Evolutionary conservation across 2,797 vertebrate species (phyloP), one percentile per base, ranked within the genome.

Genomic region (Pipistrellus kuhlii): DNA sequence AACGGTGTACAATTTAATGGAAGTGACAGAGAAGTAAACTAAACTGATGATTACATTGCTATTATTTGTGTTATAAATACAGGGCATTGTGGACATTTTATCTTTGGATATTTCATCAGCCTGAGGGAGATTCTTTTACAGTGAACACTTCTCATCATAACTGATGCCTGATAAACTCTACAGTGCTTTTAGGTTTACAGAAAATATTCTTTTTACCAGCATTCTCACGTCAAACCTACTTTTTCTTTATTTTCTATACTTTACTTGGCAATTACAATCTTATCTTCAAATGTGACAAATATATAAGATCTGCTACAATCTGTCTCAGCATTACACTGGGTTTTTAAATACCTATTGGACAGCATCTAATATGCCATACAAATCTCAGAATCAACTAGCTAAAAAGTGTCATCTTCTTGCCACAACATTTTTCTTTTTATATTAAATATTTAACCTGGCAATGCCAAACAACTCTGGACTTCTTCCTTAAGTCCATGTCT

Each of bases 1-100:
- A 93, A 93, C 72, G 53, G 71, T 53, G 14, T 62, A 8, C 13
- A 10, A 66, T 62, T 73, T 86, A 93, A 51, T 84, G 51, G 73
- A 91, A 89, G 21, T 64, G n/a, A 53, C 48, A 86, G 17, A 72
- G 23, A 91, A 91, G 48, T 82, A 89, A 92, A 77, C 25, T 51
- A 89, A 92, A 77, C 25, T 51, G 55, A 46, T 68, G 10, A 51
- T n/a, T 68, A 78, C 14, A 5, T 30, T 86, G 44, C 27, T 57
- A 76, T 76, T 59, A n/a, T 53, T 32, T 91, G 21, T 69, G 4
- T 15, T 85, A 91, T n/a, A 84, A 90, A 93, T 51, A 62, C 2
- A 93, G 14, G 18, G 25, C 3, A 44, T 46, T 62, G 38, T 48
- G 85, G 23, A 68, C 25, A 91, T 35, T 32, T 82, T 88, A 2